Evolutionary conservation across 2,113 vertebrate genomes (phyloP), one percentile per base, ranked within the genome.

Genomic region (Chaetodon trifascialis): DNA sequence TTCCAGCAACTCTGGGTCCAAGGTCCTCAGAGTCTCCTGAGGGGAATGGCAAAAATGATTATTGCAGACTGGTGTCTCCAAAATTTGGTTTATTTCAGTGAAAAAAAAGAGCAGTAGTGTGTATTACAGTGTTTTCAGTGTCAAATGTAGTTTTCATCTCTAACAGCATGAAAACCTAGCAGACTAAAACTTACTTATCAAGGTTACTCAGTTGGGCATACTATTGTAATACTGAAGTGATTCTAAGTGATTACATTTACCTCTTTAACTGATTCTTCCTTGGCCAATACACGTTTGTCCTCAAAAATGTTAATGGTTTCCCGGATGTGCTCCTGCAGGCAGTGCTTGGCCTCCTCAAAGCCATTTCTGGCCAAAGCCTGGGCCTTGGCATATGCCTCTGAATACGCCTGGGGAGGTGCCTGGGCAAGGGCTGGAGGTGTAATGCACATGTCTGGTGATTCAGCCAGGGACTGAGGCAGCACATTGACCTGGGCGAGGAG

Each of bases 21-120:
- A 90, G 56, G 93, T 92, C 75, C 91, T 92, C 75, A 97, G 91
- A 46, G 95, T 95, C 89, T 97, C 95, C 98, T 98, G 67, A 15
- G 6, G 42, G 12, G 7, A 36, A 38, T 75, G 8, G 4, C 3
- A 62, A 1, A 42, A 30, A 58, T 71, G 30, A 14, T 51, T 25
- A 23, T 46, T 14, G 2, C 34, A 25, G 46, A 72, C 11, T 58
- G 15, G 16, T 2, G 44, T 21, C n/a, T 47, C 9, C 15, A 17
- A 83, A 65, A 59, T 38, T 0, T 0, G n/a, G n/a, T 25, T 52
- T 46, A 55, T 11, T 59, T 63, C 12, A 19, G 25, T 59, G 8
- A 44, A 4, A 36, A 68, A 59, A 5, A 21, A 42, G 2, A 36
- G 19, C 11, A 46, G 25, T 52, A 63, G 52, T 14, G 14, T 60